These are phyloP conservation scores for Mohoua ochrocephala DNA, from an alignment of 2,113 vertebrate species.

Conservation along the genomic window DNA sequence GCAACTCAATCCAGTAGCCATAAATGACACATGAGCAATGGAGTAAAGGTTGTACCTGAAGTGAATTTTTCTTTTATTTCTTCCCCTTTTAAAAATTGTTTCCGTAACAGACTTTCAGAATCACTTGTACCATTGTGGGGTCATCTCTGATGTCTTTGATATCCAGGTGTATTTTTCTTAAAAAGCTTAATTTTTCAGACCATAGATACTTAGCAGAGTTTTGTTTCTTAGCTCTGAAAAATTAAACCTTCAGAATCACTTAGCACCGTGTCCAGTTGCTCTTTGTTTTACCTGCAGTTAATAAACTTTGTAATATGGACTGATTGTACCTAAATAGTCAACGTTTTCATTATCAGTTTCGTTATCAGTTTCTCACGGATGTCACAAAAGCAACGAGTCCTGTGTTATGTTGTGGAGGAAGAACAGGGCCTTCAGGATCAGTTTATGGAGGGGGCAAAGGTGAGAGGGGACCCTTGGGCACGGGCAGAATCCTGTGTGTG, in stretches of 20 bases:
- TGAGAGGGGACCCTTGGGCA: background rate
- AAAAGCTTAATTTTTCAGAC: background rate
- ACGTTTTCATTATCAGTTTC: background rate
- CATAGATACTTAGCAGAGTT: background rate
- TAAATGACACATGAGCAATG: background rate
- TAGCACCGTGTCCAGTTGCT: background rate
- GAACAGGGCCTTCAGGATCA: background rate
- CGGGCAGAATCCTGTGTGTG: background rate
- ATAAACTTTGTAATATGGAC: background rate
- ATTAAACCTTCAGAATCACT: background rate
- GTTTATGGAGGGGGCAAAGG: background rate
- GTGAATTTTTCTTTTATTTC: background rate
- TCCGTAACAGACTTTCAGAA: background rate
- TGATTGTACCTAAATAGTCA: background rate
- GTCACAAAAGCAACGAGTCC: background rate
- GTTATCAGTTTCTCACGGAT: background rate
- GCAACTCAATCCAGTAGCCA: background rate
- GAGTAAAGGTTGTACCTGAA: background rate
- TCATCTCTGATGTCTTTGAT: background rate
- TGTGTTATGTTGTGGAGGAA: background rate
- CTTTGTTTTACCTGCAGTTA: background rate
- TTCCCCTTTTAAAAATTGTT: background rate
- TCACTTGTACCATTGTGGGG: background rate
- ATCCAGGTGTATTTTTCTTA: background rate
- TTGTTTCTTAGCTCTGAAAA: background rate